A percentile compares a stretch with the other conserved stretches of the same genome.
phyloP scores from a whole-genome alignment of 2,113 vertebrate species.

The Onychostruthus taczanowskii region DNA sequence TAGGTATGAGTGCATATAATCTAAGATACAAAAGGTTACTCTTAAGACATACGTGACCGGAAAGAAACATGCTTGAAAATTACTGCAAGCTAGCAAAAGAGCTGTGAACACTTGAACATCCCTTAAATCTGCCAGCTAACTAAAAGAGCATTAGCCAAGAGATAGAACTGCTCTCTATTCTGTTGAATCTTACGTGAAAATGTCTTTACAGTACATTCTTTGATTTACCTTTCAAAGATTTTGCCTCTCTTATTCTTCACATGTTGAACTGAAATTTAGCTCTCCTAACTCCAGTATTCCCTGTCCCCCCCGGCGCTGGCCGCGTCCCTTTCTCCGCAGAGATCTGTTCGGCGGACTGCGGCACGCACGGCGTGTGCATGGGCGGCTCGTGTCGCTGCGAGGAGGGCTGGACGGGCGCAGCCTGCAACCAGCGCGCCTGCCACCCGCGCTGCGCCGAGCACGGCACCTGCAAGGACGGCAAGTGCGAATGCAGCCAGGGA shows the following conservation, averaged over 20 bases:
- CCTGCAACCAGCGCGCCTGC: constrained; percentile 91
- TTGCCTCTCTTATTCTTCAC: background rate
- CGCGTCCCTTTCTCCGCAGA: constrained; percentile 71
- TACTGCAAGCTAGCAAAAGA: background rate
- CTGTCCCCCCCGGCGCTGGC: background rate
- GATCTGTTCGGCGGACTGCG: constrained; percentile 88
- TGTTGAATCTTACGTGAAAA: background rate
- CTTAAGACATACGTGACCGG: background rate
- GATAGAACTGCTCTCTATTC: background rate
- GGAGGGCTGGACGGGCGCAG: constrained; percentile 91
- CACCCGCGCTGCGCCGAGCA: constrained; percentile 94
- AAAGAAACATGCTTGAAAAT: background rate
- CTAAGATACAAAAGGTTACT: background rate
- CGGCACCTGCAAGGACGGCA: constrained; percentile 92
- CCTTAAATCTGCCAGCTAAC: background rate
- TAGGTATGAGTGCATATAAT: background rate
- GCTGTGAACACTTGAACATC: background rate
- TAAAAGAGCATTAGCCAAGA: background rate
- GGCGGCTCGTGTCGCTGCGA: constrained; percentile 91
- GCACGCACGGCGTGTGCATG: constrained; percentile 89
- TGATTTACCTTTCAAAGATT: background rate
- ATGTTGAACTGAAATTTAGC: background rate
- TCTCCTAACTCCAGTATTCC: rapidly evolving
- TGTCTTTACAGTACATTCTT: background rate
- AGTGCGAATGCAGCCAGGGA: constrained; percentile 96